Percentiles rank a stretch among this genome's conserved stretches.
Evolutionary conservation across 2,888 invertebrate genomes (phyloP).

Genomic region (Bembecia ichneumoniformis): DNA sequence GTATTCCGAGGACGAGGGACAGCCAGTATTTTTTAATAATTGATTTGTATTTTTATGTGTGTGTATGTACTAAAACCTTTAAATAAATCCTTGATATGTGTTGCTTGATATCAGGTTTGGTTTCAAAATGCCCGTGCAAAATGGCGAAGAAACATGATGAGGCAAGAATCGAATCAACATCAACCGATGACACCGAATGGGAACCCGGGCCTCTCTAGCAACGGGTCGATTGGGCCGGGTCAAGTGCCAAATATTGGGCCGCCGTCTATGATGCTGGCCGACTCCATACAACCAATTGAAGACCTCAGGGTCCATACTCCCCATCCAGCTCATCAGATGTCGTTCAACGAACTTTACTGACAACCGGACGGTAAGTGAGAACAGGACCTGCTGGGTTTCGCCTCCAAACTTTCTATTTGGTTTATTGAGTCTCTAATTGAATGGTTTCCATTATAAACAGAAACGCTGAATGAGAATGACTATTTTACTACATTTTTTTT

Average conservation of each 20-base stretch:
- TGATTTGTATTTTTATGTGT: no score
- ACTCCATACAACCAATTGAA: slow-evolving; percentile 45
- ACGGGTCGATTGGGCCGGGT: slow-evolving; percentile 28
- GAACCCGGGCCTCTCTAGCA: slow-evolving; percentile 25
- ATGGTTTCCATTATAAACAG: no score
- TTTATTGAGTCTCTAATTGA: no score
- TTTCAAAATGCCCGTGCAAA: slow-evolving; percentile 99
- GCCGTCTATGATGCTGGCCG: slow-evolving; percentile 34
- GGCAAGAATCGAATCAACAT: slow-evolving; percentile 75
- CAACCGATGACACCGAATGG: slow-evolving; percentile 28
- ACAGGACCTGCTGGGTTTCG: no score
- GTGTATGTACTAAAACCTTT: no score
- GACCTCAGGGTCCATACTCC: slow-evolving; percentile 54
- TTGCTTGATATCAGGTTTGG: slow-evolving; percentile 84
- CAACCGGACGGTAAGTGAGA: slow-evolving; percentile 8
- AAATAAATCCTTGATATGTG: not conserved
- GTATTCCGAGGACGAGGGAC: no score
- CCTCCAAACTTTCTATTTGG: no score
- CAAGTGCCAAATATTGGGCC: slow-evolving; percentile 23
- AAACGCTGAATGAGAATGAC: no score
- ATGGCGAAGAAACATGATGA: slow-evolving; percentile 94
- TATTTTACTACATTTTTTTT: no score
- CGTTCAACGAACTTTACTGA: slow-evolving; percentile 57
- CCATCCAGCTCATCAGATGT: slow-evolving; percentile 38
- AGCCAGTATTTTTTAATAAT: no score